phyloP scores from a whole-genome alignment of 2,888 invertebrate genomes.

The Coecobrya sp. region DNA sequence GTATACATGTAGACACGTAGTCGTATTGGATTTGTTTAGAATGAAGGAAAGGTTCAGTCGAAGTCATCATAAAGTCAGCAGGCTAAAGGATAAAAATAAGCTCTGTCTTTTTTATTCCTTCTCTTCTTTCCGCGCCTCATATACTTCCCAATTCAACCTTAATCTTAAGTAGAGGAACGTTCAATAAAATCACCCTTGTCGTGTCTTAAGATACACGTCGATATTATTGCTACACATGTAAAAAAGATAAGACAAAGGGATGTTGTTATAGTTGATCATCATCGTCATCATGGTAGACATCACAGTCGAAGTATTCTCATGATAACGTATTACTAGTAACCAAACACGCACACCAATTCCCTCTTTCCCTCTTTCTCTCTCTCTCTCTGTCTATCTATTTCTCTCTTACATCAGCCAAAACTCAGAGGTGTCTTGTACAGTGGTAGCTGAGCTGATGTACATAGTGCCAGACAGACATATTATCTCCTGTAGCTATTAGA shows the following conservation, averaged over 20 bases:
- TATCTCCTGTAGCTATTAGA: background rate
- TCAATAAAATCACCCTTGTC: slow-evolving; percentile 10
- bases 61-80: slow-evolving; percentile 13
- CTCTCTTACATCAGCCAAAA: background rate
- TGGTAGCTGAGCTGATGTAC: background rate
- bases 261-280: background rate
- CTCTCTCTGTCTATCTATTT: background rate
- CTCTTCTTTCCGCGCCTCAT: background rate
- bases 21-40: slow-evolving; percentile 3
- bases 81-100: slow-evolving; percentile 43
- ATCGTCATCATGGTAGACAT: background rate
- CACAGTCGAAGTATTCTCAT: background rate
- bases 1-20: background rate
- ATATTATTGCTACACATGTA: background rate
- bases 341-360: slow-evolving; percentile 20
- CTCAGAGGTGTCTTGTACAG: background rate
- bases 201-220: background rate
- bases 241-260: background rate
- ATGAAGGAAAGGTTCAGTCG: background rate
- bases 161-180: background rate
- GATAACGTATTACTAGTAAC: background rate
- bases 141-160: background rate
- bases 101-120: background rate
- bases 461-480: too few species aligned
- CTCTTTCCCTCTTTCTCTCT: background rate